phyloP scores from a whole-genome alignment of 2,113 vertebrate genomes.

The Martes martes region DNA sequence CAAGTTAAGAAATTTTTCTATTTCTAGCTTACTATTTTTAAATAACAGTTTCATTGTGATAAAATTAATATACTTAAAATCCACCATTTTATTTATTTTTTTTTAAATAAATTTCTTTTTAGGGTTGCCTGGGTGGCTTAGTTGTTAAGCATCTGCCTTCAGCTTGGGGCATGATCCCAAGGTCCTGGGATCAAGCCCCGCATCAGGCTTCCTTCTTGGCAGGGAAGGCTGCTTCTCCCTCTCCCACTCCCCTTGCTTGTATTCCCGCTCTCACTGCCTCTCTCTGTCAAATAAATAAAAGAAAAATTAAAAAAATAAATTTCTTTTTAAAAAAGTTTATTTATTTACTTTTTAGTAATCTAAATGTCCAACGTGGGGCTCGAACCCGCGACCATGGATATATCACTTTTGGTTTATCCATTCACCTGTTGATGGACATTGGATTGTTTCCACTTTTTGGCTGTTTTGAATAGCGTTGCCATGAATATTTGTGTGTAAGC shows the following conservation, averaged over 20 bases:
- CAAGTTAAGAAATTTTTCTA: background rate
- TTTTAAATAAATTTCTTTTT: background rate
- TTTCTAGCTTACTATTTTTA: background rate
- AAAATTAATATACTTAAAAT: background rate
- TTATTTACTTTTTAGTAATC: background rate
- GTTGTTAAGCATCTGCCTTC: no score
- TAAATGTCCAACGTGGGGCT: background rate
- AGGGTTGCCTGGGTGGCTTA: no score
- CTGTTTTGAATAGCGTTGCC: background rate
- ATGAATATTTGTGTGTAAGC: background rate
- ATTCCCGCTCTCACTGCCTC: no score
- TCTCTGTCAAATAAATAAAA: no score
- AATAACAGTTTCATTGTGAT: background rate
- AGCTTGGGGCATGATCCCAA: no score
- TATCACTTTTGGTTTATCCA: background rate
- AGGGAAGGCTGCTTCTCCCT: no score
- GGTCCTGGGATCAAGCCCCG: no score
- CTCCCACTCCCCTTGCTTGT: no score
- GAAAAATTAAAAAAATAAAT: no score
- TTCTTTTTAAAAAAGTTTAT: background rate
- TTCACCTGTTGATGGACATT: background rate
- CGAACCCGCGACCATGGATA: rapidly evolving
- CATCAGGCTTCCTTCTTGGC: no score
- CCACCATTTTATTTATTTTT: background rate
- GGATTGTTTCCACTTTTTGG: background rate